A percentile compares a stretch with the other conserved stretches of the same genome.
Evolutionary conservation across 2,797 vertebrate genomes (phyloP).

Genomic region (Graptemys geographica): DNA sequence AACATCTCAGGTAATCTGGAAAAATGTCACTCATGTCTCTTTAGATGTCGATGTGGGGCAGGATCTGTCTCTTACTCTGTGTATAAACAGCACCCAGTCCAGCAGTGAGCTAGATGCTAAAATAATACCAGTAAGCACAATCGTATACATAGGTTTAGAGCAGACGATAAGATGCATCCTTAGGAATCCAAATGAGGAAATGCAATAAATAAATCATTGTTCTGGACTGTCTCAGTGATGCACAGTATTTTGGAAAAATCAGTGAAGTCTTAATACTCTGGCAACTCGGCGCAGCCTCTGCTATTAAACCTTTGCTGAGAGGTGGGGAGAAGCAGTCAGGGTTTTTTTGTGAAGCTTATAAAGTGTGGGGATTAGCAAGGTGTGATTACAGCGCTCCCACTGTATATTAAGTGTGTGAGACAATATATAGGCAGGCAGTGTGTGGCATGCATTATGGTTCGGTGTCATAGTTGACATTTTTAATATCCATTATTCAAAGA

Average conservation of each 20-base stretch:
- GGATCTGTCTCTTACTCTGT: not conserved
- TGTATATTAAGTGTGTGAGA: slow-evolving; percentile 80
- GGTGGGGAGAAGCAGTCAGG: slow-evolving; percentile 62
- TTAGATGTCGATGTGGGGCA: not conserved
- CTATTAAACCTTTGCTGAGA: slow-evolving; percentile 50
- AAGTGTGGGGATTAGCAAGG: slow-evolving; percentile 71
- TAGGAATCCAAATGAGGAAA: not conserved
- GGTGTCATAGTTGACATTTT: slow-evolving; percentile 70
- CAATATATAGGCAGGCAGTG: slow-evolving; percentile 66
- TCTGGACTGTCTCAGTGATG: not conserved
- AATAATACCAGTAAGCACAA: not conserved
- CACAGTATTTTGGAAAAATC: not conserved
- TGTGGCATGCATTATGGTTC: slow-evolving; percentile 61
- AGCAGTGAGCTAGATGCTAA: not conserved
- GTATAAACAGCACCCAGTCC: not conserved
- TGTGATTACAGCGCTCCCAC: slow-evolving; percentile 77
- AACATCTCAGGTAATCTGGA: not conserved
- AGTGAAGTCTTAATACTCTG: not conserved
- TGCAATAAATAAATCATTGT: slow-evolving; percentile 34
- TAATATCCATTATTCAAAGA: slow-evolving; percentile 79
- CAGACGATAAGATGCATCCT: not conserved
- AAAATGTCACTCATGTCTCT: not conserved
- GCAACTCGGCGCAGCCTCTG: slow-evolving; percentile 51
- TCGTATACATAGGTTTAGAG: not conserved
- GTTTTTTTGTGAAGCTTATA: slow-evolving; percentile 68